Conservation (phyloP, 1,140 invertebrate genomes). For the Habropoda laboriosa region DNA sequence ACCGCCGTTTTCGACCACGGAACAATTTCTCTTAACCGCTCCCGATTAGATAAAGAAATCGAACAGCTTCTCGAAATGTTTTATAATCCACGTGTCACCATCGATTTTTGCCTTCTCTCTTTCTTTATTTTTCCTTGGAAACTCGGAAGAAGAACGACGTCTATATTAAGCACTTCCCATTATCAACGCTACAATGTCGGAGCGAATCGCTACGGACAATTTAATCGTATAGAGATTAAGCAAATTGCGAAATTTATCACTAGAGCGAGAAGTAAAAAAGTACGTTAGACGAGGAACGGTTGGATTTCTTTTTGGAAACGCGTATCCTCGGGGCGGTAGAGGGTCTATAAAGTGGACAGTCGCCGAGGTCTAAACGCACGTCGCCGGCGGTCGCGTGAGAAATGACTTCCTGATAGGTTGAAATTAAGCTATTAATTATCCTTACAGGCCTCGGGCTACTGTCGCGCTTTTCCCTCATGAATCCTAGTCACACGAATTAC, state of each 20-base stretch:
- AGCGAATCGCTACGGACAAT: background rate
- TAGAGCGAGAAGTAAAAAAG: background rate
- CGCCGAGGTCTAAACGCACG: conserved; percentile 25
- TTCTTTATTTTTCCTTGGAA: too few relatives aligned
- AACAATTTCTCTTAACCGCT: conserved; percentile 36
- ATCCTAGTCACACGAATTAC: conserved; percentile 41
- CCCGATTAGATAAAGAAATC: conserved; percentile 22
- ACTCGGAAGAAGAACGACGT: background rate
- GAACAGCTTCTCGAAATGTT: background rate
- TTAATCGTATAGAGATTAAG: background rate
- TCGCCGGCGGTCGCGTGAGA: conserved; percentile 62
- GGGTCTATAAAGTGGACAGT: conserved; percentile 16
- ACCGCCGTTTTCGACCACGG: conserved; percentile 52
- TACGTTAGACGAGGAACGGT: too few relatives aligned
- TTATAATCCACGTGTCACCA: background rate
- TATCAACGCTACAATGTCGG: background rate
- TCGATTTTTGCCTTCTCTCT: background rate
- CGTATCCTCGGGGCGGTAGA: background rate
- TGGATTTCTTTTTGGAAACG: background rate
- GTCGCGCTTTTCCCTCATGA: conserved; percentile 44
- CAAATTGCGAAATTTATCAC: background rate
- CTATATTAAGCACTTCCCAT: background rate
- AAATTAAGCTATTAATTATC: conserved; percentile 80
- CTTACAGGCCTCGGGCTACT: conserved; percentile 53
- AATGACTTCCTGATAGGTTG: conserved; percentile 76